Evolutionary conservation across 2,113 vertebrate genomes (phyloP).

Genomic region (Forbesichthys agassizii): DNA sequence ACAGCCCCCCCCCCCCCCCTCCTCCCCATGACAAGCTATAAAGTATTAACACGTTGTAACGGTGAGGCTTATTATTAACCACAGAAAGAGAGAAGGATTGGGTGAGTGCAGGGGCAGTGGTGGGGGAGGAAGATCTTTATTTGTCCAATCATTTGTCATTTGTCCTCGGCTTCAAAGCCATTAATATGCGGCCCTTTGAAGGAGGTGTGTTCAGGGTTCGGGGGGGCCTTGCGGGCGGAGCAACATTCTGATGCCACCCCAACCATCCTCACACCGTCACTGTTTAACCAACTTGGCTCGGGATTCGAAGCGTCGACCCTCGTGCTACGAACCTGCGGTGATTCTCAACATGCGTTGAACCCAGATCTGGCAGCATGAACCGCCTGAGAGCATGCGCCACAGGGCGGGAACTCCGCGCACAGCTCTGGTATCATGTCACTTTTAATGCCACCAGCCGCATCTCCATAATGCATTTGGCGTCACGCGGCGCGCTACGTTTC

Average conservation of each 20-base stretch:
- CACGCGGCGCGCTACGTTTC: conserved; percentile 37
- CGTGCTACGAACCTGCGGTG: no score
- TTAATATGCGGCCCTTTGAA: no score
- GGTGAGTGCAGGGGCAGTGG: conserved; percentile 17
- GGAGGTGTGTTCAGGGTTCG: no score
- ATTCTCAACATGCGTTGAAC: no score
- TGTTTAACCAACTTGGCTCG: no score
- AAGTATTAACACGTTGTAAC: conserved; percentile 77
- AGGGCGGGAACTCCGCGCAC: conserved; percentile 17
- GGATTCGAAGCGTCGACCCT: no score
- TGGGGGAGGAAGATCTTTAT: conserved; percentile 8
- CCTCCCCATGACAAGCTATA: conserved; percentile 79
- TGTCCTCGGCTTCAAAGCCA: no score
- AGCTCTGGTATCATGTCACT: not conserved
- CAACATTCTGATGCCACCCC: no score
- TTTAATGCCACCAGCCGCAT: conserved; percentile 35
- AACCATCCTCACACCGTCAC: no score
- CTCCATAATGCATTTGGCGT: conserved; percentile 47
- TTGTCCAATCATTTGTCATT: no score
- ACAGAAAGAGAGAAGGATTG: conserved; percentile 1
- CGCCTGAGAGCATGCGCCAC: conserved; percentile 22
- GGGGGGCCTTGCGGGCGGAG: no score
- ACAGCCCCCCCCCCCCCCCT: conserved; percentile 55
- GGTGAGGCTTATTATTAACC: conserved; percentile 64
- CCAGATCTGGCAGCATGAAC: conserved; percentile 7